Evolutionary conservation across 2,797 vertebrate genomes (phyloP).

Genomic region (Xerus rutilus): DNA sequence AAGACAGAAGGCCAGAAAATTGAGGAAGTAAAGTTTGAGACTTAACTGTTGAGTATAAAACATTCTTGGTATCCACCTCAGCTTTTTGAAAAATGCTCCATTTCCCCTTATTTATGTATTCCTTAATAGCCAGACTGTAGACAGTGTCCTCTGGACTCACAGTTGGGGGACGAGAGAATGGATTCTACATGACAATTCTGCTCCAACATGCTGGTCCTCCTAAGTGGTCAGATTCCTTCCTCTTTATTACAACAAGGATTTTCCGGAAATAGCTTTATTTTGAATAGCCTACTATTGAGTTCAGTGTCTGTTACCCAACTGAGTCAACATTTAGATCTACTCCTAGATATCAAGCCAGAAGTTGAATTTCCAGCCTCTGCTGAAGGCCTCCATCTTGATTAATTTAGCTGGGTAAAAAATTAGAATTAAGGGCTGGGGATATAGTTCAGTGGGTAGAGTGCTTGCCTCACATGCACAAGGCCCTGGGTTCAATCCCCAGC

Average conservation of each 20-base stretch:
- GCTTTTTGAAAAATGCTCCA: background rate
- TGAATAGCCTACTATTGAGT: background rate
- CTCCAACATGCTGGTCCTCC: background rate
- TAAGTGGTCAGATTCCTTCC: background rate
- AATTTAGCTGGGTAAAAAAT: background rate
- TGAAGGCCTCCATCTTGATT: background rate
- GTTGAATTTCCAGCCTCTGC: background rate
- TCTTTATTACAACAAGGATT: background rate
- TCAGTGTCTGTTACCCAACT: background rate
- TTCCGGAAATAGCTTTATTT: background rate
- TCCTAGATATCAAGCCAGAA: background rate
- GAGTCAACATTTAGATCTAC: background rate
- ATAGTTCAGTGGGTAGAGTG: too few relatives aligned
- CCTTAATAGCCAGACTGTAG: background rate
- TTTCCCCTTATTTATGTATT: background rate
- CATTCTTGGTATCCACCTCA: background rate
- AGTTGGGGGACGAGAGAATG: background rate
- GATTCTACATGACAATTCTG: background rate
- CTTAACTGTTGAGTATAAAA: background rate
- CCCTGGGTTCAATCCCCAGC: too few relatives aligned
- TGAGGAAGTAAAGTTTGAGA: conserved; percentile 25
- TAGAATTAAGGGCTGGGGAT: background rate
- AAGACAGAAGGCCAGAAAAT: background rate
- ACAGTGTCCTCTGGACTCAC: background rate
- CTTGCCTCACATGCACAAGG: too few relatives aligned